These are phyloP conservation scores for Nemurella pictetii DNA, from an alignment of 2,888 invertebrate species.

Conservation along the genomic window DNA sequence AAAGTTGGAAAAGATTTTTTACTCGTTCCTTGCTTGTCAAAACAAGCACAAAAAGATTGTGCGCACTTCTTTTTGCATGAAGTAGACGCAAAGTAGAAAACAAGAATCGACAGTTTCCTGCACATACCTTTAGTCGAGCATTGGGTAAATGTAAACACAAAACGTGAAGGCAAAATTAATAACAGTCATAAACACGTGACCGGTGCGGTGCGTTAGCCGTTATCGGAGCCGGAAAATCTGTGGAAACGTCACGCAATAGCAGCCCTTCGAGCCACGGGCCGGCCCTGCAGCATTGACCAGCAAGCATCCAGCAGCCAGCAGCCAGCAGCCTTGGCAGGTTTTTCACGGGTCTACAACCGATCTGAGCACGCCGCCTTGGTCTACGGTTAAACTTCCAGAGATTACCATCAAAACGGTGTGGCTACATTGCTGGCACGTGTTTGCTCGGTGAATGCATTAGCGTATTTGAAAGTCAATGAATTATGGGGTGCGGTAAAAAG, in stretches of 20 bases:
- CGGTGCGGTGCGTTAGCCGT: not conserved
- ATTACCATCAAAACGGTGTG: not conserved
- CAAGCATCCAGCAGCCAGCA: no score
- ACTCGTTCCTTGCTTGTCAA: not conserved
- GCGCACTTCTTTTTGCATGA: not conserved
- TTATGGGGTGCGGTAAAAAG: not conserved
- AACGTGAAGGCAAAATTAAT: not conserved
- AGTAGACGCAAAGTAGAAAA: not conserved
- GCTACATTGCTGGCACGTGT: not conserved
- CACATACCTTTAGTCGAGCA: not conserved
- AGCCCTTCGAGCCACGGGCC: no score
- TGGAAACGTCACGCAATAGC: not conserved
- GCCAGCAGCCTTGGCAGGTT: no score
- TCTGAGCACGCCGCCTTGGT: no score
- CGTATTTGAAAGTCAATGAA: not conserved
- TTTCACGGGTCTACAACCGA: no score
- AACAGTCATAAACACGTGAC: not conserved
- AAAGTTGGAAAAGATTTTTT: not conserved
- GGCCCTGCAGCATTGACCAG: no score
- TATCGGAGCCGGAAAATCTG: not conserved
- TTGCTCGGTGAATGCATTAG: not conserved
- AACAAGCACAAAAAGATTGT: not conserved
- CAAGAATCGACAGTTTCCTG: not conserved
- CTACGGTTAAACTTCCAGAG: not conserved
- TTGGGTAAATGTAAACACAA: not conserved